Evolutionary conservation across 2,888 invertebrate genomes (phyloP), one percentile per base, ranked within the genome.

Genomic region (Campopleginae sp.): DNA sequence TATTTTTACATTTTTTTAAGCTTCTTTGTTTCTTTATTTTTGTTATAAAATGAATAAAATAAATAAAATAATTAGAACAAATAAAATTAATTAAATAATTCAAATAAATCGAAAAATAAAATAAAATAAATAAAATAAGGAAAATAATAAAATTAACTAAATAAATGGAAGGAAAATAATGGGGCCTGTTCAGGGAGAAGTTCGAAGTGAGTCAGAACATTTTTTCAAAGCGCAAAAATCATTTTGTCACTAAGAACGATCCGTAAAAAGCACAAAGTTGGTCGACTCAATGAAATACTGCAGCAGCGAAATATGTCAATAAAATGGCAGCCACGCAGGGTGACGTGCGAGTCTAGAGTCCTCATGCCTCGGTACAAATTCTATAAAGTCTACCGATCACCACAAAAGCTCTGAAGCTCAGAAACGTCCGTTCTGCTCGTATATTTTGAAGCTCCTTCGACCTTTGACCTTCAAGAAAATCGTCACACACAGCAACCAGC

Each of bases 231-330:
- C 10, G 8, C 38, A 38, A 38, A 33, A 38, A 38, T 10, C 38
- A 10, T 38, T 38, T 0, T 33, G 33, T 33, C 6, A 33, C 10
- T 10, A 38, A 38, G 38, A 38, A 38, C 38, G 38, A 38, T 38
- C 5, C 5, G 10, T 7, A 10, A 38, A 38, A 38, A 8, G 0
- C 5, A 38, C 38, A 38, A 8, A 38, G 84, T 85, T 84, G 87
- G 88, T 88, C 87, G 88, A 89, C 90, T 89, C 90, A 90, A n/a
- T n/a, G n/a, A 92, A 92, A 91, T 92, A 92, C 92, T 92, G 91
- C 92, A 91, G 88, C 89, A 88, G 91, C 90, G 92, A 93, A 93
- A 93, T 92, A 92, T 93, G 92, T 90, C 90, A 89, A 92, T 93
- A 91, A 93, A 93, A 92, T 92, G 88, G 48, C 79, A 70, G 65